Evolutionary conservation across 2,888 invertebrate species (phyloP).

Genomic region (Epirrhoe tristata): DNA sequence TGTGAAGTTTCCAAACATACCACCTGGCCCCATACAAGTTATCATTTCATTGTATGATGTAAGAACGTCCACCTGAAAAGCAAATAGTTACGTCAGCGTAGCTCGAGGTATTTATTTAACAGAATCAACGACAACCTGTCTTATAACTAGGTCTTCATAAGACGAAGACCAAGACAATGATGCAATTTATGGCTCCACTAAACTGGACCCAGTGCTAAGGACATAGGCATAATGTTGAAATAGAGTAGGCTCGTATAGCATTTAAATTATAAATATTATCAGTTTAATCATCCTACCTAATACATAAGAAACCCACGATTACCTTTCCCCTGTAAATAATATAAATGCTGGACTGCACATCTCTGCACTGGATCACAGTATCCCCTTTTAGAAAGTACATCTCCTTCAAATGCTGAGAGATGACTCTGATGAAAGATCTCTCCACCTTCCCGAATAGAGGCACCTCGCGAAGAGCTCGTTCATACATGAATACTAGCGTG

Average conservation of each 20-base stretch:
- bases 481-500: slow-evolving; percentile 81
- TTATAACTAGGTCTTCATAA: too few species aligned
- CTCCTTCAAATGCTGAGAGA: slow-evolving; percentile 81
- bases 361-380: slow-evolving; percentile 76
- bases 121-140: too few species aligned
- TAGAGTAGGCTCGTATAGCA: too few species aligned
- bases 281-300: too few species aligned
- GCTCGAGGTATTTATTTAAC: too few species aligned
- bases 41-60: slow-evolving; percentile 81
- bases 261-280: too few species aligned
- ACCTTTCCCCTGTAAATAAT: slow-evolving; percentile 83
- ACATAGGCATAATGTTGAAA: too few species aligned
- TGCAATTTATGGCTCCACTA: too few species aligned
- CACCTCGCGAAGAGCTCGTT: slow-evolving; percentile 80
- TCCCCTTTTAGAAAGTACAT: slow-evolving; percentile 81
- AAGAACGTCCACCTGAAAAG: slow-evolving; percentile 74
- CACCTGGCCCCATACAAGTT: slow-evolving; percentile 82
- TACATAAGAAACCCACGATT: too few species aligned
- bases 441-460: slow-evolving; percentile 83
- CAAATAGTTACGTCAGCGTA: neutral
- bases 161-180: too few species aligned
- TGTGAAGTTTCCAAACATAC: slow-evolving; percentile 82
- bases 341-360: slow-evolving; percentile 77
- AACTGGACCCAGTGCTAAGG: too few species aligned
- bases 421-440: slow-evolving; percentile 81